These are phyloP conservation scores for Phaonia tiefii DNA, from an alignment of 2,888 invertebrate genomes.

Conservation along the genomic window DNA sequence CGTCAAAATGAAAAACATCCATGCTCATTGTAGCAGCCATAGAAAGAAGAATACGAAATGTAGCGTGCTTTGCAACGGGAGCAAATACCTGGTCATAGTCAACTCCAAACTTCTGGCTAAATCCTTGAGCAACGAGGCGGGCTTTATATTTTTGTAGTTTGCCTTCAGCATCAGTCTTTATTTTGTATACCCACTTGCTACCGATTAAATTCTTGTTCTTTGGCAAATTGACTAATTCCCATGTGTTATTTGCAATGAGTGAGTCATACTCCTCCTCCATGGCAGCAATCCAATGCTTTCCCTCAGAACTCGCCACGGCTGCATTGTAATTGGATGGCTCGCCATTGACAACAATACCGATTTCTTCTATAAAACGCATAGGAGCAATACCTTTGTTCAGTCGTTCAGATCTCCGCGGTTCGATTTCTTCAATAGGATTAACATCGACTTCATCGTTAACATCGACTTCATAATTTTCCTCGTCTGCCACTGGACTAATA, in stretches of 20 bases:
- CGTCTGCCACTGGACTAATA: too few relatives aligned
- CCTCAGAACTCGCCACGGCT: background rate
- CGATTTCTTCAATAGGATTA: background rate
- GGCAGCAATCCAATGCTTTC: background rate
- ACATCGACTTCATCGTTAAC: background rate
- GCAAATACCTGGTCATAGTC: constrained; percentile 42
- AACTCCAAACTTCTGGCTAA: constrained; percentile 40
- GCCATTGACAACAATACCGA: too few relatives aligned
- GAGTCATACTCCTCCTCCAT: constrained; percentile 24
- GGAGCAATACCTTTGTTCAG: constrained; percentile 30
- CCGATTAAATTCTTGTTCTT: background rate
- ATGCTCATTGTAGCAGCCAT: constrained; percentile 8
- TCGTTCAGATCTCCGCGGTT: constrained; percentile 16
- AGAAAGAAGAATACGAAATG: constrained; percentile 24
- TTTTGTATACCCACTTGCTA: constrained; percentile 20
- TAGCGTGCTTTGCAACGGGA: constrained; percentile 7
- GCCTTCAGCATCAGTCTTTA: background rate
- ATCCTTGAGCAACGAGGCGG: constrained; percentile 14
- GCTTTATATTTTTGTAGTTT: constrained; percentile 12
- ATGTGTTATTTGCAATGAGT: constrained; percentile 11
- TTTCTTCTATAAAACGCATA: constrained; percentile 36
- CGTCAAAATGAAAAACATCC: constrained; percentile 21
- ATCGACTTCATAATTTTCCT: too few relatives aligned
- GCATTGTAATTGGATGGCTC: constrained; percentile 1
- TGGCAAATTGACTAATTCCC: constrained; percentile 27